These are phyloP conservation scores for Apodemus sylvaticus DNA, from an alignment of 2,113 vertebrate species.

Conservation along the genomic window DNA sequence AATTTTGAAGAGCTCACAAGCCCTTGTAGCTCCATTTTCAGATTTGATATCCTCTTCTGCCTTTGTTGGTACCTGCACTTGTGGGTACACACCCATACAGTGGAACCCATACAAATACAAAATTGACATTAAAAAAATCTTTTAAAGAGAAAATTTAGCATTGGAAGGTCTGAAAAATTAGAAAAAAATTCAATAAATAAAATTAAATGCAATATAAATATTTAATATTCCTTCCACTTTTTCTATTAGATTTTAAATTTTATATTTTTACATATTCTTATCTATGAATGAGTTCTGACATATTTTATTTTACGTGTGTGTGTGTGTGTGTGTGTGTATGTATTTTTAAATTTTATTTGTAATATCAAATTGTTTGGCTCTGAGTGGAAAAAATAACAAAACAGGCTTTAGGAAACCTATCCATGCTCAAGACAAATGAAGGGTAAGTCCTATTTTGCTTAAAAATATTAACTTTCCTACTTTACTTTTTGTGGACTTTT, in stretches of 20 bases:
- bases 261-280: neutral
- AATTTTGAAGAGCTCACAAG: neutral
- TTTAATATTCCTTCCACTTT: neutral
- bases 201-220: neutral
- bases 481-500: no score
- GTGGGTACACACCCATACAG: no score
- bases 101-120: no score
- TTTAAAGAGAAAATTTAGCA: neutral
- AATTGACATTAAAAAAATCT: neutral
- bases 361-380: neutral
- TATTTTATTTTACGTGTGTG: neutral
- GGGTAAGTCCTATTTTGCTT: neutral
- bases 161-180: neutral
- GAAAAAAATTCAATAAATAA: neutral
- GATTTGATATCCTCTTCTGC: neutral
- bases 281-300: neutral
- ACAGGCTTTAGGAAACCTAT: neutral
- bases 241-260: neutral
- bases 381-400: neutral
- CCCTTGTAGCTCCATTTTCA: neutral
- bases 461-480: neutral
- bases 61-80: neutral
- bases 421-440: neutral
- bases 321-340: neutral
- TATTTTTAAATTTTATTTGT: neutral